Evolutionary conservation across 2,797 vertebrate species (phyloP), one percentile per base, ranked within the genome.

Genomic region (Rhabdophis nuchalis): DNA sequence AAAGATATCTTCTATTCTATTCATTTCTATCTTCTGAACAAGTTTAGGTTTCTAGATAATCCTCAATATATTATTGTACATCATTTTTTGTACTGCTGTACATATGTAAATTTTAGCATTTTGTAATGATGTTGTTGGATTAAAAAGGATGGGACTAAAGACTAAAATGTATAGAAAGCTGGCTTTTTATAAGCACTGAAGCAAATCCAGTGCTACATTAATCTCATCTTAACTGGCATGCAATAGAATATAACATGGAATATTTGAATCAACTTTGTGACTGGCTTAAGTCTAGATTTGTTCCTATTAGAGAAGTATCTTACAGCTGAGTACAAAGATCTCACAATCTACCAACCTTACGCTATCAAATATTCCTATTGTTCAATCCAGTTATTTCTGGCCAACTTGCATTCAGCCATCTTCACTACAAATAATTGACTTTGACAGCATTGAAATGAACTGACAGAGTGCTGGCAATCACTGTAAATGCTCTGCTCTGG

Each of bases 401-500:
- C 93, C 94, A 95, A 92, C 91, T 92, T 95, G 91, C 85, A 93
- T 60, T 57, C 88, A 93, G 93, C 57, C 20, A 61, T 93, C 92
- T 93, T 93, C 87, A 61, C 87, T 94, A 27, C n/a, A 94, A 41
- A 92, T 96, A 96, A 96, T 94, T 94, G 93, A 94, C 90, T 96
- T 91, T 95, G 96, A 95, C 93, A 95, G 88, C 82, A 95, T 72
- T 94, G 93, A 95, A 96, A 96, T 93, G 88, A 95, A 95, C 91
- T 93, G 93, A 94, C 90, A 95, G 90, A 58, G 91, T 94, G n/a
- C 23, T 93, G 93, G 87, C 86, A 94, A 90, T 91, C 52, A 91
- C 88, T 93, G 88, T 89, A 93, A 95, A 95, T 91, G 54, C 82
- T 32, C 93, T 89, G 86, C 89, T 86, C 85, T 94, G 46, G 93